phyloP scores from a whole-genome alignment of 2,888 invertebrate genomes.

The Ferdinandea cuprea region DNA sequence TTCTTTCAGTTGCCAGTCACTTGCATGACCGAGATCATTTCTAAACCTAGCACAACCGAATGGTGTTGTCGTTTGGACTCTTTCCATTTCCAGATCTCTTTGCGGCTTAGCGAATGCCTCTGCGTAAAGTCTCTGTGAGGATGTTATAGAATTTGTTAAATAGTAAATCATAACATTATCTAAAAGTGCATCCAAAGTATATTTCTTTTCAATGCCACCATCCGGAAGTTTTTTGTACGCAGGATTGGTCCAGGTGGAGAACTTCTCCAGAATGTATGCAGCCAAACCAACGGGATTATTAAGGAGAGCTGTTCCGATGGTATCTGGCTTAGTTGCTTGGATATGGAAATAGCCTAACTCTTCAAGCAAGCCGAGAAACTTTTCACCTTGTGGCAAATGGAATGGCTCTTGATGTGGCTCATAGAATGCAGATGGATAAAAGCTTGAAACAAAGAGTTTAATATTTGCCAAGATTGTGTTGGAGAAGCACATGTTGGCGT shows the following conservation, averaged over 20 bases:
- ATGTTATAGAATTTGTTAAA: slow-evolving; percentile 88
- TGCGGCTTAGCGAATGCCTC: slow-evolving; percentile 83
- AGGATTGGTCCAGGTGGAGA: slow-evolving; percentile 88
- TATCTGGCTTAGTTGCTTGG: slow-evolving; percentile 95
- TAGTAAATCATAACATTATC: slow-evolving; percentile 93
- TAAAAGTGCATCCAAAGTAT: slow-evolving; percentile 84
- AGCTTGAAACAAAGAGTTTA: slow-evolving; percentile 83
- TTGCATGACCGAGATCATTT: slow-evolving; percentile 86
- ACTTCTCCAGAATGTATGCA: slow-evolving; percentile 95
- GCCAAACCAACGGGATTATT: slow-evolving; percentile 91
- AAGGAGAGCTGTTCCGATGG: slow-evolving; percentile 85
- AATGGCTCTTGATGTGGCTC: slow-evolving; percentile 83
- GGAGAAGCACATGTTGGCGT: slow-evolving; percentile 86
- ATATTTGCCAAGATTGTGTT: slow-evolving; percentile 79
- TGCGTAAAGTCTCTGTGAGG: slow-evolving; percentile 88
- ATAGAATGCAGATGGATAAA: slow-evolving; percentile 85
- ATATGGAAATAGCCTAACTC: slow-evolving; percentile 89
- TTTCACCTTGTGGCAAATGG: slow-evolving; percentile 83
- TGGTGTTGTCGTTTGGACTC: slow-evolving; percentile 88
- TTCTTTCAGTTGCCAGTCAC: slow-evolving; percentile 85
- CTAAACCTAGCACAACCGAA: slow-evolving; percentile 90
- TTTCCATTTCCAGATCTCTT: slow-evolving; percentile 77
- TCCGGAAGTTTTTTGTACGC: slow-evolving; percentile 84
- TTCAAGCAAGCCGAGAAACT: slow-evolving; percentile 78
- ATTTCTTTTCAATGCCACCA: slow-evolving; percentile 86